phyloP scores from a whole-genome alignment of 2,888 invertebrate genomes.

The Drosophila putrida region DNA sequence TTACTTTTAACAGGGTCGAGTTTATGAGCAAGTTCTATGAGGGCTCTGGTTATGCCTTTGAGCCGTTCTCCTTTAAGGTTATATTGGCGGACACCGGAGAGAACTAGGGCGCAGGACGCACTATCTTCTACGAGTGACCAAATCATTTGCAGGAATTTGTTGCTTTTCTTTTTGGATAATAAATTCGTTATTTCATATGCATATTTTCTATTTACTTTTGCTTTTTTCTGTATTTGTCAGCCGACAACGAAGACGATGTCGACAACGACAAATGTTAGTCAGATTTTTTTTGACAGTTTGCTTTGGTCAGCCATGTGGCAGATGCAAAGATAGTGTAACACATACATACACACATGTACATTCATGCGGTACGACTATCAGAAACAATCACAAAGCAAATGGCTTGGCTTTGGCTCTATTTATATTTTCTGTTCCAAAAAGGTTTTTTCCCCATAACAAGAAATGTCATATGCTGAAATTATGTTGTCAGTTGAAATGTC shows the following conservation, averaged over 20 bases:
- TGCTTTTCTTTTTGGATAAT: conserved; percentile 52
- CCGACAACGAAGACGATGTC: conserved; percentile 13
- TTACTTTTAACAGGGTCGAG: conserved; percentile 90
- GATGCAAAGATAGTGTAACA: conserved; percentile 31
- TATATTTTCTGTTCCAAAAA: conserved; percentile 23
- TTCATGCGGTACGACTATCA: conserved; percentile 30
- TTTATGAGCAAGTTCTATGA: conserved; percentile 98
- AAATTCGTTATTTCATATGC: conserved; percentile 69
- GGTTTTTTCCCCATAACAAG: conserved; percentile 68
- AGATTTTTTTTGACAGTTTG: conserved; percentile 63
- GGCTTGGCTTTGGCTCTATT: conserved; percentile 36
- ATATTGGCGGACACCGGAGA: conserved; percentile 88
- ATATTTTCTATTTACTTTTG: conserved; percentile 48
- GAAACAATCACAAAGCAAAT: conserved; percentile 67
- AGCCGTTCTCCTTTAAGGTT: conserved; percentile 94
- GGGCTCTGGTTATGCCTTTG: conserved; percentile 93
- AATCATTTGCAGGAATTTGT: conserved; percentile 33
- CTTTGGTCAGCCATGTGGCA: conserved; percentile 59
- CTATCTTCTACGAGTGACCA: conserved; percentile 30
- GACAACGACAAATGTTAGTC: conserved; percentile 64
- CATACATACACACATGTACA: conserved; percentile 6
- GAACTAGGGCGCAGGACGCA: conserved; percentile 65
- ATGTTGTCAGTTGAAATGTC: conserved; percentile 73
- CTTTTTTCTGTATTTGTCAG: conserved; percentile 54
- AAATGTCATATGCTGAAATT: conserved; percentile 75